These are phyloP conservation scores for Penaeus chinensis DNA, from an alignment of 1,140 invertebrate genomes.

Conservation along the genomic window DNA sequence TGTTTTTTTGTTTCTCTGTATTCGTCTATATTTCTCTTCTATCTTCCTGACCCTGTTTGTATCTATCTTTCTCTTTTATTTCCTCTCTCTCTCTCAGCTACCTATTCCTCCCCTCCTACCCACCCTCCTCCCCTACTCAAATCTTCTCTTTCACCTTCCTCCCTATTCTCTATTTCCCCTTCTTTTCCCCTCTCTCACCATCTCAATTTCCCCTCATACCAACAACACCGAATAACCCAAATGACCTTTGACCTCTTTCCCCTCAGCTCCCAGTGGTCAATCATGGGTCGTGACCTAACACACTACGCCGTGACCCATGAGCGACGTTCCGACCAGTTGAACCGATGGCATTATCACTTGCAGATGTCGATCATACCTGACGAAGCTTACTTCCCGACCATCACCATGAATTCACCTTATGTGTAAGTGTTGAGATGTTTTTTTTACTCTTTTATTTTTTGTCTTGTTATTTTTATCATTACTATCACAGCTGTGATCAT, in stretches of 20 bases:
- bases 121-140: neutral
- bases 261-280: slow-evolving; percentile 55
- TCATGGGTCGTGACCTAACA: slow-evolving; percentile 45
- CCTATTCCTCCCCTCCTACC: no score
- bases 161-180: no score
- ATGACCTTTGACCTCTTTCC: neutral
- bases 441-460: neutral
- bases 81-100: no score
- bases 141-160: neutral
- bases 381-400: slow-evolving; percentile 57
- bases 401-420: slow-evolving; percentile 48
- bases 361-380: slow-evolving; percentile 57
- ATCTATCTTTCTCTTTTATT: no score
- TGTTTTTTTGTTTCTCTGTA: no score
- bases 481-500: no score
- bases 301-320: slow-evolving; percentile 46
- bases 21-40: no score
- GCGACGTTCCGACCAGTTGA: neutral
- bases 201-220: neutral
- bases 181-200: neutral
- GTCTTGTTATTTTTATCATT: neutral
- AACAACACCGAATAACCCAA: neutral
- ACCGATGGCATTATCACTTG: slow-evolving; percentile 56
- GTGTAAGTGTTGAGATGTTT: slow-evolving; percentile 17
- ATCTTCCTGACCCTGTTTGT: no score